These are phyloP conservation scores for Caenorhabditis doughertyi DNA, from an alignment of 2,888 invertebrate genomes.

Conservation along the genomic window DNA sequence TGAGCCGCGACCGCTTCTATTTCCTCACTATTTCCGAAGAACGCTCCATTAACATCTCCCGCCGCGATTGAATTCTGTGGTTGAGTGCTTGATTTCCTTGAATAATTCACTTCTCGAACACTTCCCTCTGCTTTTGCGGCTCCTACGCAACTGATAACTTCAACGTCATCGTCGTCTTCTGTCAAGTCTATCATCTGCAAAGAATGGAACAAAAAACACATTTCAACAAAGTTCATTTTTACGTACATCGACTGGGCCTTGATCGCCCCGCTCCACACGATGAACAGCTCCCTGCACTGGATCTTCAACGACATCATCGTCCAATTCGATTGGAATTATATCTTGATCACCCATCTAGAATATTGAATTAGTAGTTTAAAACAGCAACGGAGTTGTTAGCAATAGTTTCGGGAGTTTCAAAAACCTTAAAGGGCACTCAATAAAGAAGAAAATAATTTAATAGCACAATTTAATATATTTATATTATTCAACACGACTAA, in stretches of 20 bases:
- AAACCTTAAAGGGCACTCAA: neutral
- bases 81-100: too few species aligned
- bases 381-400: too few species aligned
- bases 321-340: too few species aligned
- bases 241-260: too few species aligned
- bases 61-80: too few species aligned
- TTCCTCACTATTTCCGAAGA: neutral
- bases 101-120: neutral
- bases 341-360: too few species aligned
- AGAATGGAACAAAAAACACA: neutral
- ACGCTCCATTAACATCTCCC: too few species aligned
- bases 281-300: too few species aligned
- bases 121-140: neutral
- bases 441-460: neutral
- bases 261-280: too few species aligned
- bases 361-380: too few species aligned
- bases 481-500: slow-evolving; percentile 31
- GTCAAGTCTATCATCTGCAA: slow-evolving; percentile 27
- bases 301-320: too few species aligned
- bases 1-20: neutral
- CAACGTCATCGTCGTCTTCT: neutral
- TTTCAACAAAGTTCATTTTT: neutral
- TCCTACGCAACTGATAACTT: neutral
- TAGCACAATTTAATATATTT: slow-evolving; percentile 22
- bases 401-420: neutral